phyloP scores from a whole-genome alignment of 2,888 invertebrate species.

The Xestia sexstrigata region DNA sequence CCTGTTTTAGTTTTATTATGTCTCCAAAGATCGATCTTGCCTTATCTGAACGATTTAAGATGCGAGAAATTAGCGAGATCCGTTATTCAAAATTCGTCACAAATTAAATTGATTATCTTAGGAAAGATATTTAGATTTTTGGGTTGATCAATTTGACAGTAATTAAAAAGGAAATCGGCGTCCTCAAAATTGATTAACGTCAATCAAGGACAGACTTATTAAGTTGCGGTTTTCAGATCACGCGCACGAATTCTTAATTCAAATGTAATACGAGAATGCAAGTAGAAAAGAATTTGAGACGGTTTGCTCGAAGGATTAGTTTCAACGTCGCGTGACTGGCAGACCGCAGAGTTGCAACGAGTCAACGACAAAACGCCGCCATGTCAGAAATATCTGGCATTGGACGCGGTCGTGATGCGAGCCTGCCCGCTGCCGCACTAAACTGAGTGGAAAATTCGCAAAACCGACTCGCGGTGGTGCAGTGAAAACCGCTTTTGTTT shows the following conservation, averaged over 20 bases:
- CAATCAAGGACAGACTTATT: conserved; percentile 42
- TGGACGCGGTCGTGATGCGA: conserved; percentile 54
- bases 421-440: conserved; percentile 42
- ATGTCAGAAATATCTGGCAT: conserved; percentile 66
- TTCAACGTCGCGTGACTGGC: conserved; percentile 64
- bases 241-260: conserved; percentile 38
- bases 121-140: conserved; percentile 36
- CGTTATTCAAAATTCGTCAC: conserved; percentile 35
- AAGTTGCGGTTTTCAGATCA: conserved; percentile 35
- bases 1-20: conserved; percentile 24
- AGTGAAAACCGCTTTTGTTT: conserved; percentile 48
- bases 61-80: conserved; percentile 17
- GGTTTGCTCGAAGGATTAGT: conserved; percentile 59
- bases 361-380: conserved; percentile 61
- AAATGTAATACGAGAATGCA: conserved; percentile 41
- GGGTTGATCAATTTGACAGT: conserved; percentile 40
- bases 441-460: conserved; percentile 64
- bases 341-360: conserved; percentile 69
- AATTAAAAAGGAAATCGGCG: conserved; percentile 48
- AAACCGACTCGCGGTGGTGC: conserved; percentile 44
- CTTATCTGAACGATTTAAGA: conserved; percentile 4
- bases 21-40: conserved; percentile 26
- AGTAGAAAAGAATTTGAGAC: conserved; percentile 58
- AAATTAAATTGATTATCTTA: conserved; percentile 47
- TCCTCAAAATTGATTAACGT: conserved; percentile 23